A percentile compares a stretch with the other conserved stretches of the same genome.
Conservation (phyloP, 2,113 vertebrate species). For the Bubo scandiacus region DNA sequence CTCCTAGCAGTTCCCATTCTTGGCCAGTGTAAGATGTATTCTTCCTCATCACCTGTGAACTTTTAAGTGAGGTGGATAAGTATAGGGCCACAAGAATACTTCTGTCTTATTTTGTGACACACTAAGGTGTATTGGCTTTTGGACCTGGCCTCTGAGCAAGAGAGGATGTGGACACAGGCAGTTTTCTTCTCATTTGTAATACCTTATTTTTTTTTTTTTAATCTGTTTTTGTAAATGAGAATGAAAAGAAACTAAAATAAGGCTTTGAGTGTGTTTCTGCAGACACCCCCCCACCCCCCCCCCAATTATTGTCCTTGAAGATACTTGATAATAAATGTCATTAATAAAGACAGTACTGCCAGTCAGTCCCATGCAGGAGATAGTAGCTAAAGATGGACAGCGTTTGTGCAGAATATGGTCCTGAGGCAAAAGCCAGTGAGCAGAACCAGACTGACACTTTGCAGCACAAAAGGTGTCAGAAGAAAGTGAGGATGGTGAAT, state of each 20-base stretch:
- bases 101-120: not conserved
- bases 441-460: not conserved
- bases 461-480: not conserved
- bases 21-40: not conserved
- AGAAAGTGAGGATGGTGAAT: not conserved
- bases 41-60: not conserved
- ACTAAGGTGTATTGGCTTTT: not conserved
- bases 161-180: not conserved
- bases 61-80: not conserved
- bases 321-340: not conserved
- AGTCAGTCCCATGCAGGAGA: not conserved
- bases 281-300: accelerated
- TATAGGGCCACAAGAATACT: not conserved
- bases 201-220: not conserved
- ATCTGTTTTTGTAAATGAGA: not conserved
- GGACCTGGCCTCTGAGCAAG: not conserved
- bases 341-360: not conserved
- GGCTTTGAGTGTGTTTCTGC: not conserved
- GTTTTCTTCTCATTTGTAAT: not conserved
- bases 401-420: not conserved
- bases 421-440: not conserved
- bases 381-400: not conserved
- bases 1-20: not conserved
- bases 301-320: accelerated
- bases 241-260: not conserved